Percentiles rank a stretch among this genome's conserved stretches.
Evolutionary conservation across 2,113 vertebrate species (phyloP).

Genomic region (Centropus unirufus): DNA sequence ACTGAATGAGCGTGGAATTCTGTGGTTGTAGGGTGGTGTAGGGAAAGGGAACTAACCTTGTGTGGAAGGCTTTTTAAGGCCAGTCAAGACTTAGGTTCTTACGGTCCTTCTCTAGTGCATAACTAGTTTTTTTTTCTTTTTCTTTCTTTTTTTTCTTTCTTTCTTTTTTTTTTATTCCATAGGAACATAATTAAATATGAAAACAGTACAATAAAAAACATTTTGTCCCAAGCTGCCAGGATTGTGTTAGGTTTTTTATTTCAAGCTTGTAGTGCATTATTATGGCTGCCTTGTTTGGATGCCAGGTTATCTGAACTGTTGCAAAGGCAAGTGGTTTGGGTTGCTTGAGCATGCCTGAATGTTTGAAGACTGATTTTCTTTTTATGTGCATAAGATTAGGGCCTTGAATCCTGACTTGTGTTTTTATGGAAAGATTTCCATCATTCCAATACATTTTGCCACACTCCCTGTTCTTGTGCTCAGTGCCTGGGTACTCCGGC

Average conservation of each 20-base stretch:
- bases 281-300: slow-evolving; percentile 14
- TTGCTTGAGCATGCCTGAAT: not conserved
- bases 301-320: slow-evolving; percentile 43
- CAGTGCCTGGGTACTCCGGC: not conserved
- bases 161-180: not conserved
- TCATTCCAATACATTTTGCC: not conserved
- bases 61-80: not conserved
- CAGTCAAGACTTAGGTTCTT: not conserved
- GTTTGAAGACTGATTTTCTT: not conserved
- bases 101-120: not conserved
- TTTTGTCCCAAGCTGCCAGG: not conserved
- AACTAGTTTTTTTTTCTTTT: not conserved
- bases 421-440: not conserved
- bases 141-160: no score
- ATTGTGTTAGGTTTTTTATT: slow-evolving; percentile 11
- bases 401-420: not conserved
- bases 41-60: not conserved
- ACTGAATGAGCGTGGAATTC: not conserved
- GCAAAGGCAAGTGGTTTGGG: slow-evolving; percentile 43
- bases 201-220: slow-evolving; percentile 11
- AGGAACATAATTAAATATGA: slow-evolving; percentile 15
- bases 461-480: not conserved
- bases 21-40: not conserved
- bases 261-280: not conserved
- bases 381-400: not conserved